Conservation (phyloP, 2,888 invertebrate genomes). For the Cynaeus angustus region DNA sequence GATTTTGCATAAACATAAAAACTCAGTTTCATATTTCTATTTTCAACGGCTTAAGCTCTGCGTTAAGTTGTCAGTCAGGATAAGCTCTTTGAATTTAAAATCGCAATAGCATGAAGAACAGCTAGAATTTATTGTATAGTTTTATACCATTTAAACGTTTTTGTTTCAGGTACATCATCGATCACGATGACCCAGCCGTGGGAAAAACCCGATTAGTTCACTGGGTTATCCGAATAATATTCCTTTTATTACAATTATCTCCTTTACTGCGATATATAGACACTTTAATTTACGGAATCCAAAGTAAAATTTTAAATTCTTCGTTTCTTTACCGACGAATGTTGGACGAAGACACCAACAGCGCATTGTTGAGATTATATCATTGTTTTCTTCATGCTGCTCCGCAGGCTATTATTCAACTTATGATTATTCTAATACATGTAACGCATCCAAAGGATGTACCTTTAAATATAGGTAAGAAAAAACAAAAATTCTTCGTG, state of each 20-base stretch:
- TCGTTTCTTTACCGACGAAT: constrained; percentile 69
- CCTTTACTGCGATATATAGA: constrained; percentile 72
- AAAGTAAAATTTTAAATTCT: constrained; percentile 67
- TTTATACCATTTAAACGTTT: background rate
- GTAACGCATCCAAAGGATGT: constrained; percentile 60
- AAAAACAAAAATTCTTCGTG: no score
- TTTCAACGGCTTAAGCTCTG: no score
- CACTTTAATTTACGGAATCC: constrained; percentile 69
- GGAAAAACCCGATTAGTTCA: constrained; percentile 68
- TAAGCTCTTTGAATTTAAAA: no score
- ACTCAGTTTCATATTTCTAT: no score
- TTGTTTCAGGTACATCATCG: constrained; percentile 70
- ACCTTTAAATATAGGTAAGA: constrained; percentile 42
- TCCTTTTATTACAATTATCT: constrained; percentile 71
- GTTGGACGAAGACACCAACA: constrained; percentile 72
- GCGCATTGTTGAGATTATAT: constrained; percentile 70
- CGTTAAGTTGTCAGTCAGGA: no score
- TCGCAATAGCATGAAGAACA: no score
- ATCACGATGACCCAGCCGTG: constrained; percentile 70
- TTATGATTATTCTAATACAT: constrained; percentile 68
- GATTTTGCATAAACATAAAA: no score
- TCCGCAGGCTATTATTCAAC: constrained; percentile 71
- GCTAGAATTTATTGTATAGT: no score
- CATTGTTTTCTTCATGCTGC: constrained; percentile 72
- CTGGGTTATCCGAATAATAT: constrained; percentile 71